Evolutionary conservation across 2,888 invertebrate species (phyloP).

Genomic region (Spisula subtruncata): DNA sequence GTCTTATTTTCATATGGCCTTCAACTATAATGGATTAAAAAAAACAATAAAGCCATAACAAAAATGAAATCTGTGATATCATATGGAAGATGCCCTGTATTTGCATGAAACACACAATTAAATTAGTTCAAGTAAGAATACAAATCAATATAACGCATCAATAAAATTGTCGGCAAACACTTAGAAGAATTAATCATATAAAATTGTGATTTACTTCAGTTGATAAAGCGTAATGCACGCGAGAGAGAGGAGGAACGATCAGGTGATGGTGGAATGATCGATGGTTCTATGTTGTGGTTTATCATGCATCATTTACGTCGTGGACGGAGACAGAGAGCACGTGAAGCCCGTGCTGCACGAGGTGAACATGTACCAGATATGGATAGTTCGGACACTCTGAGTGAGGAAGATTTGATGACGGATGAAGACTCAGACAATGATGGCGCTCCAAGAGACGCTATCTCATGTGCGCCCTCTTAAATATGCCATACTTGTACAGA

Average conservation of each 20-base stretch:
- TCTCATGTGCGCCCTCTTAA: constrained; percentile 65
- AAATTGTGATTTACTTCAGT: constrained; percentile 69
- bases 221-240: constrained; percentile 87
- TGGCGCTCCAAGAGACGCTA: constrained; percentile 48
- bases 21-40: too few species aligned
- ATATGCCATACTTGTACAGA: not conserved
- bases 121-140: too few species aligned
- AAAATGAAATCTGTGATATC: too few species aligned
- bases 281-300: constrained; percentile 89
- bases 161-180: too few species aligned
- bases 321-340: constrained; percentile 83
- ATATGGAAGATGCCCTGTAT: too few species aligned
- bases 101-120: too few species aligned
- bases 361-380: constrained; percentile 56
- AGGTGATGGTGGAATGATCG: constrained; percentile 88
- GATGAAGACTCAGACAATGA: constrained; percentile 60
- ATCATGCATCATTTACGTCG: constrained; percentile 89
- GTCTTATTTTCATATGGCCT: too few species aligned
- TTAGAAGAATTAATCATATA: too few species aligned
- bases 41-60: too few species aligned
- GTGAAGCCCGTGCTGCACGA: constrained; percentile 52
- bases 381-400: constrained; percentile 56
- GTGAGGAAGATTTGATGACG: constrained; percentile 51
- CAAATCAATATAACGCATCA: too few species aligned
- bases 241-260: constrained; percentile 88